Evolutionary conservation across 53 echinoderm and acorn worm species (phyloP).

Genomic region (Holothuria leucospilota): DNA sequence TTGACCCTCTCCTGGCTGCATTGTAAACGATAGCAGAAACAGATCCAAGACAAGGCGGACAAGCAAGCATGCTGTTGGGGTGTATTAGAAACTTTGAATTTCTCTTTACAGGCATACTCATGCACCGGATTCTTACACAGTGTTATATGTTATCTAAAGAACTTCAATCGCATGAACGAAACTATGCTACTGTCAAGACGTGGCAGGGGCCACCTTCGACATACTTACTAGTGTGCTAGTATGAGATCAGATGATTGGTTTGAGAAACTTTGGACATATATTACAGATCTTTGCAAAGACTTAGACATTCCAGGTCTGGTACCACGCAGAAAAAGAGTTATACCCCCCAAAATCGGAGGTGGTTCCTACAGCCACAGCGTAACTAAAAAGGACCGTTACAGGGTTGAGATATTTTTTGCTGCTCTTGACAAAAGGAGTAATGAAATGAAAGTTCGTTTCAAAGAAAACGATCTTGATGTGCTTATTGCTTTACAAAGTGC

Average conservation of each 20-base stretch:
- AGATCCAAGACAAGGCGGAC: slow-evolving; percentile 24
- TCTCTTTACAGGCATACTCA: slow-evolving; percentile 33
- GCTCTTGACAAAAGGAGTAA: slow-evolving; percentile 20
- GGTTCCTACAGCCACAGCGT: slow-evolving; percentile 12
- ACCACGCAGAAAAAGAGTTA: not conserved
- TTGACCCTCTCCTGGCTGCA: slow-evolving; percentile 41
- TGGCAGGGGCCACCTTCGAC: slow-evolving; percentile 12
- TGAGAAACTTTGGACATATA: too few relatives aligned
- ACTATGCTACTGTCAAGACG: slow-evolving; percentile 46
- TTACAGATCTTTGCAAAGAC: not conserved
- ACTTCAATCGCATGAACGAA: slow-evolving; percentile 1
- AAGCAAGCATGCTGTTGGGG: slow-evolving; percentile 3
- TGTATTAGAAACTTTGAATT: slow-evolving; percentile 19
- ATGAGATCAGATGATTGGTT: slow-evolving; percentile 29
- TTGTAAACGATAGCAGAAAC: slow-evolving; percentile 35
- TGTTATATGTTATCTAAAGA: slow-evolving; percentile 39
- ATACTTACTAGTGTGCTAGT: slow-evolving; percentile 5
- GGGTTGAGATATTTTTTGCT: slow-evolving; percentile 21
- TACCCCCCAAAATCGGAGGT: slow-evolving; percentile 18
- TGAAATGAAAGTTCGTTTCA: slow-evolving; percentile 42
- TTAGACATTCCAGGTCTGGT: slow-evolving; percentile 31
- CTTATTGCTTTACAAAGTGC: slow-evolving; percentile 20
- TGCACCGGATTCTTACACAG: slow-evolving; percentile 40
- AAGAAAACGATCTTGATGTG: slow-evolving; percentile 36
- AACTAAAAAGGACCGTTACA: slow-evolving; percentile 11